Conservation (phyloP, 1,140 invertebrate species). For the Ladona fulva region DNA sequence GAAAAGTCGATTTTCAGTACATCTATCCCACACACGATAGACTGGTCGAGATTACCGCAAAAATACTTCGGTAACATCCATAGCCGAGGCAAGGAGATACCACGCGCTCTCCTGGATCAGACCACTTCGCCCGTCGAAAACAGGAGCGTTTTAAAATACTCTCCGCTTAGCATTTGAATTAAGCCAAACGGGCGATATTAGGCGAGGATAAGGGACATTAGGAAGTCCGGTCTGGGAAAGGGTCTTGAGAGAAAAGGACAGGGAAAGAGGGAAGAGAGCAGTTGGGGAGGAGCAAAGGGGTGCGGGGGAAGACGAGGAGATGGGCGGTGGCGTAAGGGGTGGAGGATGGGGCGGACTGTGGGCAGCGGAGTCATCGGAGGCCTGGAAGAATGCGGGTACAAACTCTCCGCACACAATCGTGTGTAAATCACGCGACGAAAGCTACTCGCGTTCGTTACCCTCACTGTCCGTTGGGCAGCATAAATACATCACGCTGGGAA, state of each 20-base stretch:
- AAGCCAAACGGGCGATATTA: background rate
- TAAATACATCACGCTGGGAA: background rate
- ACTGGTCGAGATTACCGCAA: no score
- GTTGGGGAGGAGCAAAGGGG: background rate
- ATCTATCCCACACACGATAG: no score
- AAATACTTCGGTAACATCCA: no score
- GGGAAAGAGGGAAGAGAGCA: background rate
- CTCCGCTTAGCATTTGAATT: background rate
- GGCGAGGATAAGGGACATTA: background rate
- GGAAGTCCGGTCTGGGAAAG: background rate
- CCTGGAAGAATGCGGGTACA: background rate
- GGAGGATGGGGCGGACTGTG: background rate
- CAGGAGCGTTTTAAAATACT: no score
- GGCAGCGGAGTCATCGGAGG: background rate
- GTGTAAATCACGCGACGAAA: constrained; percentile 4
- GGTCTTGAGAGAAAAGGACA: background rate
- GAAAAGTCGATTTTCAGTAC: no score
- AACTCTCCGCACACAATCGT: background rate
- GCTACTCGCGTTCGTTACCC: constrained; percentile 6
- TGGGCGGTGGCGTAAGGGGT: background rate
- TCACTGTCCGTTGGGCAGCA: background rate
- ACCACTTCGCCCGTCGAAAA: no score
- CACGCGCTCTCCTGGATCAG: no score
- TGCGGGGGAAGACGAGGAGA: background rate
- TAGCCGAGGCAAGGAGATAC: no score